Evolutionary conservation across 2,797 vertebrate genomes (phyloP), one percentile per base, ranked within the genome.

Genomic region (Meriones psammophilus): DNA sequence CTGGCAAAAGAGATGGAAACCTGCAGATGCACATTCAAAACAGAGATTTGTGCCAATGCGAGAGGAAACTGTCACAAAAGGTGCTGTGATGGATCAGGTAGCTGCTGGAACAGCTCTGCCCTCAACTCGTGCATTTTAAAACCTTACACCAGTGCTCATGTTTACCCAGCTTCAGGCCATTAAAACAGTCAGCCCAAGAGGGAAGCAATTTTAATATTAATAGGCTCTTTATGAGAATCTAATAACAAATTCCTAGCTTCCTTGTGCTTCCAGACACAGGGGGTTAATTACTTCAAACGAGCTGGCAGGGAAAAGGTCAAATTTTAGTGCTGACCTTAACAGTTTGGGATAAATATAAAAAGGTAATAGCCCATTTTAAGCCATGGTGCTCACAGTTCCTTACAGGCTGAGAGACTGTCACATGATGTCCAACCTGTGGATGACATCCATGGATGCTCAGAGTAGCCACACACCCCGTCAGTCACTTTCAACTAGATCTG

Each of bases 171-270:
- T 1, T 50, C 95, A 92, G 91, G 36, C 93, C 56, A 85, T 97
- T 97, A 97, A 97, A 96, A 97, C 96, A 96, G 97, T 94, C 94
- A 97, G 94, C n/a, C 77, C 79, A 80, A 98, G 94, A 98, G 0
- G 87, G 94, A 97, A 98, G 96, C 97, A 98, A 98, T 98, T 97
- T 98, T 98, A 98, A 98, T 97, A 98, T 97, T 98, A 98, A 98
- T 97, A 94, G 92, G 95, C 56, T 96, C 97, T 98, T 97, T 97
- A 98, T 88, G 96, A 97, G 96, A 98, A 96, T 98, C 98, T 97
- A 98, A 96, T 97, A 98, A 97, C 85, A 96, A 98, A 98, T 96
- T 83, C 92, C 98, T 93, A 94, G 98, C 98, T 97, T 96, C 80
- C 89, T 98, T 96, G 83, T 98, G 90, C 98, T 98, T 97, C 96